Evolutionary conservation across 2,113 vertebrate genomes (phyloP).

Genomic region (Rhynchomys soricoides): DNA sequence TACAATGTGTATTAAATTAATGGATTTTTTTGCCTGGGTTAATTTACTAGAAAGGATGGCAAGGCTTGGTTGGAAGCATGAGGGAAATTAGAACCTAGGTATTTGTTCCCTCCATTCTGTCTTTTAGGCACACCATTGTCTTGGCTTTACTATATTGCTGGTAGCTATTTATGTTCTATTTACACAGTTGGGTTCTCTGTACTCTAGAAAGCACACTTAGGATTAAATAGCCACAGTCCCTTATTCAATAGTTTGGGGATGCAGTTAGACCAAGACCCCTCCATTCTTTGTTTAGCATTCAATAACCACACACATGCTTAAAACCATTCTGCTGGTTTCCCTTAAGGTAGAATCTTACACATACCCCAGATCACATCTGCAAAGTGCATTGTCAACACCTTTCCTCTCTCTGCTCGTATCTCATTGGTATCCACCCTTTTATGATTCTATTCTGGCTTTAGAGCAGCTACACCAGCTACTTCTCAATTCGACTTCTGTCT

Average conservation of each 20-base stretch:
- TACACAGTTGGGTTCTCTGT: background rate
- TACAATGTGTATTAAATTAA: background rate
- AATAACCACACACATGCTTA: background rate
- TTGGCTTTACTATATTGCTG: background rate
- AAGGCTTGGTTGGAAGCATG: background rate
- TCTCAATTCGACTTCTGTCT: background rate
- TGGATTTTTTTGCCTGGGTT: background rate
- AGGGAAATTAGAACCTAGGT: background rate
- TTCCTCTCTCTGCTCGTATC: background rate
- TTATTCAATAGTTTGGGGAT: background rate
- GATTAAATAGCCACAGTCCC: background rate
- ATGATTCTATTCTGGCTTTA: background rate
- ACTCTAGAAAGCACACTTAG: no score
- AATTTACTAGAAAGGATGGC: no score
- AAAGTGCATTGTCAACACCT: no score
- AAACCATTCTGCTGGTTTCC: background rate
- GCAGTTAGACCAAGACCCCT: background rate
- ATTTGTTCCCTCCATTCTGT: background rate
- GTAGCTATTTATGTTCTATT: background rate
- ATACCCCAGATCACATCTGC: background rate
- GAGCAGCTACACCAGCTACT: background rate
- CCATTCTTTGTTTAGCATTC: background rate
- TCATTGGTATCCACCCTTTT: no score
- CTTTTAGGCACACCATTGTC: background rate
- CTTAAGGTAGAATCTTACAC: background rate